Base-by-base conservation (phyloP, 2,888 invertebrate species). In the Drosophila prolongata region DNA sequence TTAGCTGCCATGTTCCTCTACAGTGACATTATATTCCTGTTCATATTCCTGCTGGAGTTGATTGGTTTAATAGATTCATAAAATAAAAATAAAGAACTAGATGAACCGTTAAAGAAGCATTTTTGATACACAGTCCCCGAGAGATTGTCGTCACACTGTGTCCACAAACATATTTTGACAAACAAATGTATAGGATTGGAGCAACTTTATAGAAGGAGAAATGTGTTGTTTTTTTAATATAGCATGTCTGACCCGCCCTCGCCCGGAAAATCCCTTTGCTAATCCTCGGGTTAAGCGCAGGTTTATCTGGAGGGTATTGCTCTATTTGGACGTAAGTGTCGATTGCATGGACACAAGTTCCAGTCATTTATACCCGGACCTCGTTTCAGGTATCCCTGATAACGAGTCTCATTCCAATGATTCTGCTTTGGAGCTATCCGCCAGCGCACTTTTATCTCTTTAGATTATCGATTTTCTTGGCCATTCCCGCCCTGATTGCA, bases 1-100 rank as follows among this genome's bases (percentile, higher is more conserved):
- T 3, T 87, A 14, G 84, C 87, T 0, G 84, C 84, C 1, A 37
- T 84, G 3, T 2, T n/a, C 2, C 55, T 84, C 6, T 84, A 88
- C 16, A 6, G n/a, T 1, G 77, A 87, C 58, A 42, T 88, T 11
- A 1, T 87, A 2, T 8, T 40, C 0, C 10, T 87, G 6, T 67
- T 83, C 40, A 1, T 24, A 0, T n/a, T 13, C 1, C 19, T 87
- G 13, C 46, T 83, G 4, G 10, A 1, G 2, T 0, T 82, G 2
- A 1, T 79, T 10, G 85, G 85, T 3, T 1, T 87, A 13, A 1
- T 68, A 1, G 69, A 78, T 5, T 1, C 53, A 24, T 30, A n/a
- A 47, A 14, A 13, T 14, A 16, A 16, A 14, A 10, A 27, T 10
- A 40, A 9, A 16, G n/a, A 38, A 24, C 24, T 24, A 24, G 24